Conservation (phyloP, 2,888 invertebrate species). For the Melipona beecheii region DNA sequence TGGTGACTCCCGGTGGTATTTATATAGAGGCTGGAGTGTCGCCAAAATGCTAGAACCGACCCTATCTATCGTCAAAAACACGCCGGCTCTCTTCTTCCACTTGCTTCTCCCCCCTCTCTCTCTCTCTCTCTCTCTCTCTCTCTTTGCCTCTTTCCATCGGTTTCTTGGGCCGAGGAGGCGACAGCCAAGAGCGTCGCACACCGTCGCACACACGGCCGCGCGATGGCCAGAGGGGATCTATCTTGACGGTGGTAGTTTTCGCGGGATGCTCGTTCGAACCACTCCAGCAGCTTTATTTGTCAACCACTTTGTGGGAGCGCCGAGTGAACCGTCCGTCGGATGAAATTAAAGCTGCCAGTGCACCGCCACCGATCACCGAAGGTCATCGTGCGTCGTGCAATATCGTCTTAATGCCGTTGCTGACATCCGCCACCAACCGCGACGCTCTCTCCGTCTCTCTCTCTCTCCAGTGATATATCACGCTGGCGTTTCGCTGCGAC, state of each 20-base stretch:
- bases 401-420: constrained; percentile 32
- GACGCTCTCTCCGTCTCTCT: neutral
- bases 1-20: constrained; percentile 80
- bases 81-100: constrained; percentile 50
- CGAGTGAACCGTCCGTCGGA: constrained; percentile 40
- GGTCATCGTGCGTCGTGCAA: constrained; percentile 35
- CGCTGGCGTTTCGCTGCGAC: neutral
- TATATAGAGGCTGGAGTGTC: constrained; percentile 81
- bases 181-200: constrained; percentile 68
- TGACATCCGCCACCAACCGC: constrained; percentile 26
- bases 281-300: constrained; percentile 74
- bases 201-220: constrained; percentile 33
- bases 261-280: constrained; percentile 54
- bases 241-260: constrained; percentile 66
- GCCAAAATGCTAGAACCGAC: constrained; percentile 82
- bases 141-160: constrained; percentile 38
- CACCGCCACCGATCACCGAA: constrained; percentile 58
- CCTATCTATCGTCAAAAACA: constrained; percentile 79
- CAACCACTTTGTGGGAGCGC: constrained; percentile 67
- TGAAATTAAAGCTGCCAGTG: constrained; percentile 72
- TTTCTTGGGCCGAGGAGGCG: constrained; percentile 34
- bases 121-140: neutral
- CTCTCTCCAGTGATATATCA: constrained; percentile 3
- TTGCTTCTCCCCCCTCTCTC: constrained; percentile 28
- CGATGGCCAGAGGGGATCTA: constrained; percentile 36